Evolutionary conservation across 2,797 vertebrate species (phyloP).

Genomic region (Melanotaenia parkinsoni): DNA sequence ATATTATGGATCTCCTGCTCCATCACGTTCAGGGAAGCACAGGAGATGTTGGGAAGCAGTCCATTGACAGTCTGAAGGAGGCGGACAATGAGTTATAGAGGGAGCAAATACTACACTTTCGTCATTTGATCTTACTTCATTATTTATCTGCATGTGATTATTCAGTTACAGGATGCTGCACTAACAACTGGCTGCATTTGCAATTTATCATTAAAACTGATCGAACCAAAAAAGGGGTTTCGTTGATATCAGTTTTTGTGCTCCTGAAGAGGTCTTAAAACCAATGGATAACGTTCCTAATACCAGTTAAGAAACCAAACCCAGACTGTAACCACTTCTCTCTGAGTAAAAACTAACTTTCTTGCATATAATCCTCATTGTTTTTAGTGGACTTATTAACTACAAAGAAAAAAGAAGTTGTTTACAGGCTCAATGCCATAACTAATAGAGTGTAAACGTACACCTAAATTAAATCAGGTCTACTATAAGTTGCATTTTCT

Average conservation of each 20-base stretch:
- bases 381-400: no score
- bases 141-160: neutral
- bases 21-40: rapidly evolving
- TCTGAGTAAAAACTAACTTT: no score
- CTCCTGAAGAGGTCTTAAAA: neutral
- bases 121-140: neutral
- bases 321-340: neutral
- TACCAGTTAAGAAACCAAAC: no score
- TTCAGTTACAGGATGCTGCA: neutral
- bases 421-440: no score
- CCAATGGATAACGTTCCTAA: neutral
- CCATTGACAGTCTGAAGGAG: rapidly evolving
- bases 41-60: neutral
- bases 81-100: neutral
- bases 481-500: neutral
- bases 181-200: neutral
- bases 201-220: no score
- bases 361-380: no score
- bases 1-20: neutral
- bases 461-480: no score
- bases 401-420: no score
- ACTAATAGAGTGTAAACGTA: no score
- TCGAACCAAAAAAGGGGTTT: no score
- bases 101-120: no score
- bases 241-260: neutral